phyloP scores from a whole-genome alignment of 2,113 vertebrate species.

The Morone saxatilis region DNA sequence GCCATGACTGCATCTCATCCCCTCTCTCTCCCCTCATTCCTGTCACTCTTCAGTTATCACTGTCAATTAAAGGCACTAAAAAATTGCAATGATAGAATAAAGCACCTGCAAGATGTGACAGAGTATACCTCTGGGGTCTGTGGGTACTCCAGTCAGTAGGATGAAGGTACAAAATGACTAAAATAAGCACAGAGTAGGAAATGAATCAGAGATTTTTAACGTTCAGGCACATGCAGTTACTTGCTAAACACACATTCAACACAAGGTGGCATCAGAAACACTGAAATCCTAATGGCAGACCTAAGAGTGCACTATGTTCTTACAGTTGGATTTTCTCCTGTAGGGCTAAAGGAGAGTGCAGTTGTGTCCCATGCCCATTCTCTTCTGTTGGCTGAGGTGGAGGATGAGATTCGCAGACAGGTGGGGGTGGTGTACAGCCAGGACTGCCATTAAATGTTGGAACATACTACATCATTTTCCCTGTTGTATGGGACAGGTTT shows the following conservation, averaged over 20 bases:
- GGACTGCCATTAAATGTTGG: constrained; percentile 74
- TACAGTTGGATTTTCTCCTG: background rate
- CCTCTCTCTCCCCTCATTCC: too few species aligned
- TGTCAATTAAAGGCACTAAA: too few species aligned
- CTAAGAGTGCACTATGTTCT: background rate
- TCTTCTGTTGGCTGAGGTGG: constrained; percentile 83
- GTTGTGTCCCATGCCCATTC: constrained; percentile 87
- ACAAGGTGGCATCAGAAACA: constrained; percentile 58
- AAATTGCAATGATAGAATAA: too few species aligned
- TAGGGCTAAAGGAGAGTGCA: constrained; percentile 90
- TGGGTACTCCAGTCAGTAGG: too few species aligned
- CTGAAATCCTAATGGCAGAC: background rate
- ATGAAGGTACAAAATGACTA: too few species aligned
- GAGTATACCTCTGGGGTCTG: too few species aligned
- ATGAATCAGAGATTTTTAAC: background rate
- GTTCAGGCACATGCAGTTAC: background rate
- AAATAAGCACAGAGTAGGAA: background rate
- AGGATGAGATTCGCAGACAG: constrained; percentile 86
- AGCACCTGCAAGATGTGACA: too few species aligned
- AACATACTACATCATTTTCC: background rate
- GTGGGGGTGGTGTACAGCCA: constrained; percentile 86
- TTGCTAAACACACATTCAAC: constrained; percentile 17
- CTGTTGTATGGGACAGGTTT: background rate
- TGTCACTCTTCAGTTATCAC: too few species aligned
- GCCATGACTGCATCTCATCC: too few species aligned